Base-by-base conservation (phyloP, 2,888 invertebrate genomes). In the Cephus runcator region DNA sequence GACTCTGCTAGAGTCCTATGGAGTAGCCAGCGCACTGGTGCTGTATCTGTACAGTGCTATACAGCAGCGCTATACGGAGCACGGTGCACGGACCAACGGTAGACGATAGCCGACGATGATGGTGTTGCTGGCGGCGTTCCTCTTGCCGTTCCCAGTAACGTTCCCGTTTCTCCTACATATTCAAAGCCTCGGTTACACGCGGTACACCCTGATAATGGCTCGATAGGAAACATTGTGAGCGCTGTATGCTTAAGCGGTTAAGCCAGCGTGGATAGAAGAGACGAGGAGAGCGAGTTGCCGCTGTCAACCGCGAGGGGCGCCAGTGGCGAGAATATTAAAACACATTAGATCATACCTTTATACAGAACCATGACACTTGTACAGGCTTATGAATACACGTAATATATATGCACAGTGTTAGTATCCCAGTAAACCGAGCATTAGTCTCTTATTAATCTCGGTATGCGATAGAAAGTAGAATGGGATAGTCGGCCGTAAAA, bases 141-240 rank as follows among this genome's bases (percentile, higher is more conserved):
- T 56, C 56, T 56, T 56, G 56, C 56, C 56, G 56, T 56, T 56
- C 40, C 40, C 40, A 15, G 40, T 40, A 0, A 15, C 73, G 75
- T 69, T 34, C 73, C 73, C 75, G 73, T 69, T 34, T 68, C 78
- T 78, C 68, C 40, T 80, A 76, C 78, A 80, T 78, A 78, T 80
- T 80, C 80, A 80, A 77, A 80, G 77, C 75, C 76, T 56, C 77
- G 77, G 69, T 73, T 76, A 40, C 75, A 75, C 77, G 77, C 73
- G 56, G 40, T 69, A 71, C 36, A 77, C 76, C 77, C 73, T 73
- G 77, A 79, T 79, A 79, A 79, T 77, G 73, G 75, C 69, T 12
- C 56, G 75, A 69, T 68, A 71, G 74, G 35, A 75, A 73, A 40
- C 15, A 40, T 73, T 73, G 71, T 80, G 56, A n/a, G 75, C 71